Evolutionary conservation across 2,888 invertebrate genomes (phyloP), one percentile per base, ranked within the genome.

Genomic region (Dexiosoma caninum): DNA sequence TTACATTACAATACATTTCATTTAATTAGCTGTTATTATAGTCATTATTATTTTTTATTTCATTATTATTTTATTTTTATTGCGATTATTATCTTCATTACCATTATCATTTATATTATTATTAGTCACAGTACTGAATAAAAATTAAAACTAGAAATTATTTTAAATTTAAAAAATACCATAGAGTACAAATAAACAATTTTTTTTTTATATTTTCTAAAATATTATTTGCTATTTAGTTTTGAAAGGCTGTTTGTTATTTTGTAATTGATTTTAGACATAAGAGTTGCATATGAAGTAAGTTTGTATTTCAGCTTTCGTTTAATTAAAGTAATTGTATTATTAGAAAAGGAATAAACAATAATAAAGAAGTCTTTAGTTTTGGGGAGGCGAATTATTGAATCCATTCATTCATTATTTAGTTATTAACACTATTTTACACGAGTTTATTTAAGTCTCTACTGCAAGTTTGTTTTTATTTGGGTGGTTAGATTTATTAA

Each of bases 401-500:
- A 42, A 60, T 40, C 40, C 16, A 30, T 60, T 53, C 16, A 30
- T 60, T 66, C 46, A 37, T 60, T 74, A 35, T 37, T 35, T 32
- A 21, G 42, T 67, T 49, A 37, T 40, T 70, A 71, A 66, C 51
- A 80, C 27, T 70, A n/a, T 64, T 16, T 70, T 55, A 53, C 37
- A 46, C 46, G 59, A 44, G 32, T 57, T 55, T 59, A 66, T 7
- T 78, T 66, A 59, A 69, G 62, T 57, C 35, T 55, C 62, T 72
- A 55, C 59, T 37, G 30, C 8, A 40, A 19, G 59, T 75, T 67
- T 51, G 40, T 55, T 49, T 70, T 66, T 66, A 51, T 55, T 62
- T 72, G 77, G 72, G 77, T 81, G 81, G 76, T 80, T 76, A 80
- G 46, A 67, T 67, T 76, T 75, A 55, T 51, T 74, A 64, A 66